phyloP scores from a whole-genome alignment of 2,797 vertebrate species.

The Okamejei kenojei region DNA sequence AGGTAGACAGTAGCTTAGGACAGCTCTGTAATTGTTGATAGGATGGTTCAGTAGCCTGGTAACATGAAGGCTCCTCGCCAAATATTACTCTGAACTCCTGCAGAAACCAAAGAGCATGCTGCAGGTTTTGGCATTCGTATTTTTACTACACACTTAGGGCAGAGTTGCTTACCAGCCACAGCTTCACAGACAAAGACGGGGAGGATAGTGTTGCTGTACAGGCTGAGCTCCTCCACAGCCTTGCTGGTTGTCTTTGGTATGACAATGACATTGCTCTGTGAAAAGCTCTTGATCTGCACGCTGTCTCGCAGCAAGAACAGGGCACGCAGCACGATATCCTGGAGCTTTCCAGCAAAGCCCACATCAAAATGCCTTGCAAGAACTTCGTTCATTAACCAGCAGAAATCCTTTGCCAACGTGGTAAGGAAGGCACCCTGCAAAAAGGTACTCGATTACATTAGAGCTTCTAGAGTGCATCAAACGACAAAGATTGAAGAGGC shows the following conservation, averaged over 20 bases:
- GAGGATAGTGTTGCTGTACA: conserved; percentile 54
- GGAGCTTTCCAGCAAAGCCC: conserved; percentile 71
- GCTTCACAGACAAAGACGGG: conserved; percentile 71
- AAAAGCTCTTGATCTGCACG: conserved; percentile 53
- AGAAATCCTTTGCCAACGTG: conserved; percentile 66
- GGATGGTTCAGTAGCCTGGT: no score
- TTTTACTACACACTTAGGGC: background rate
- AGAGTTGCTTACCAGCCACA: conserved; percentile 67
- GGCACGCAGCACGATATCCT: conserved; percentile 59
- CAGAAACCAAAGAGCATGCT: background rate
- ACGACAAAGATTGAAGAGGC: background rate
- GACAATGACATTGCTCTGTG: conserved; percentile 52
- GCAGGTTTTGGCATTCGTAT: background rate
- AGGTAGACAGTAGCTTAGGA: no score
- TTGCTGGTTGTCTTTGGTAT: conserved; percentile 47
- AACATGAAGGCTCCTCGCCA: no score
- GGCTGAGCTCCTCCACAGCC: conserved; percentile 53
- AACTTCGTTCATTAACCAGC: conserved; percentile 74
- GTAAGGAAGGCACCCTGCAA: conserved; percentile 66
- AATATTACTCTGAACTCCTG: background rate
- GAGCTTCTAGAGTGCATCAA: no score
- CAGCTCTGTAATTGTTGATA: no score
- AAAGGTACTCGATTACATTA: background rate
- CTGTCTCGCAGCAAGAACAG: conserved; percentile 60
- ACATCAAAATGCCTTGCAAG: conserved; percentile 71